Evolutionary conservation across 2,113 vertebrate species (phyloP).

Genomic region (Aldabrachelys gigantea): DNA sequence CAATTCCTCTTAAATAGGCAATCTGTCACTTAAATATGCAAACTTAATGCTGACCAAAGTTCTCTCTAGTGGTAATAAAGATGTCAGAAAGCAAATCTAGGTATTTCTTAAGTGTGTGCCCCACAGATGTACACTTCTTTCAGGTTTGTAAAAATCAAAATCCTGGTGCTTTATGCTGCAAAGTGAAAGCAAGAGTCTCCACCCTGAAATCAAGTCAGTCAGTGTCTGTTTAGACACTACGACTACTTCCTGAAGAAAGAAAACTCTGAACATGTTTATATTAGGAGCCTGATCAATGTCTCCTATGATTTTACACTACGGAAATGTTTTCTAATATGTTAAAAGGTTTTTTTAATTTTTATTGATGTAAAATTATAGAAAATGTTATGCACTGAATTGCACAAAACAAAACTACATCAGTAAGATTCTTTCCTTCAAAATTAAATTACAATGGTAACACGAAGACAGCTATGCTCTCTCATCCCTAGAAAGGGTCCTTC

Average conservation of each 20-base stretch:
- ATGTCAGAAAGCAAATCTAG: background rate
- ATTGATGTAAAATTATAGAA: background rate
- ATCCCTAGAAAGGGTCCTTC: background rate
- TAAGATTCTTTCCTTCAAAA: background rate
- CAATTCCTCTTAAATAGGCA: background rate
- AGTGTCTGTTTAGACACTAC: background rate
- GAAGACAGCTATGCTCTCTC: background rate
- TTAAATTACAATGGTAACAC: background rate
- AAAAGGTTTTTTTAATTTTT: background rate
- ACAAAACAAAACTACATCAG: background rate
- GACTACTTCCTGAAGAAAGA: background rate
- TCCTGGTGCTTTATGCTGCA: background rate
- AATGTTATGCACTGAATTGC: background rate
- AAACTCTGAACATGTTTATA: background rate
- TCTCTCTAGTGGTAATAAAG: background rate
- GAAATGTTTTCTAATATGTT: background rate
- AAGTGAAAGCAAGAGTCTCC: background rate
- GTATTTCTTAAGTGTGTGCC: background rate
- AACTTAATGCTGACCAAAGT: background rate
- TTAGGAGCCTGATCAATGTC: background rate
- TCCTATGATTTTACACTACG: background rate
- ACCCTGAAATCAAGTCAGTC: background rate
- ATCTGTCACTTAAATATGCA: background rate
- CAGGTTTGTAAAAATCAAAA: background rate
- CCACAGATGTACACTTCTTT: background rate